Percentiles rank a stretch among this genome's conserved stretches.
Evolutionary conservation across 2,797 vertebrate genomes (phyloP).

Genomic region (Phrynocephalus guinanensis): DNA sequence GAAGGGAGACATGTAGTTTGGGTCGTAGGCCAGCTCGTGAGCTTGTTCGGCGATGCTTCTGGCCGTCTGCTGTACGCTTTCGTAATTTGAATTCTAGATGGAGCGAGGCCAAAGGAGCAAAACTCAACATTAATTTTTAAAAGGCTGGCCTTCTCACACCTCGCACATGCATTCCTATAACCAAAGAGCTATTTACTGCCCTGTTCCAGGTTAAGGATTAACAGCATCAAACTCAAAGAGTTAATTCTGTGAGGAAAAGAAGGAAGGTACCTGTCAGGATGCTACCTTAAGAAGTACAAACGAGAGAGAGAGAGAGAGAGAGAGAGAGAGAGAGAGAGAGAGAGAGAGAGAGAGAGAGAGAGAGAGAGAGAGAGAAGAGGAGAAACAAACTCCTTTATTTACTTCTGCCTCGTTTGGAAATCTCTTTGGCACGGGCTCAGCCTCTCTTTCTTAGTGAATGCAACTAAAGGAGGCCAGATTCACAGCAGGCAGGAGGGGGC

Average conservation of each 20-base stretch:
- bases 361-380: neutral
- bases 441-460: neutral
- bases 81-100: conserved; percentile 92
- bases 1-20: conserved; percentile 99
- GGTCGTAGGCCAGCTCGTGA: conserved; percentile 96
- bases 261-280: neutral
- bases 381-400: neutral
- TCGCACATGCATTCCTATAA: accelerated
- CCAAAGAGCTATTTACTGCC: accelerated
- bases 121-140: conserved; percentile 8
- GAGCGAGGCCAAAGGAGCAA: conserved; percentile 1
- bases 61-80: conserved; percentile 96
- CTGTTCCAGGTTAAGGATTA: accelerated
- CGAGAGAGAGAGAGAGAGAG: no score
- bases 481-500: neutral
- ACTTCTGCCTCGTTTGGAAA: neutral
- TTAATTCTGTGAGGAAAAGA: neutral
- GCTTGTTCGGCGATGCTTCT: conserved; percentile 97
- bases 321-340: neutral
- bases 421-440: neutral
- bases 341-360: neutral
- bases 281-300: neutral
- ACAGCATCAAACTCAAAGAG: neutral
- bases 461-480: neutral
- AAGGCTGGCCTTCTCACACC: neutral